Evolutionary conservation across 2,888 invertebrate species (phyloP), one percentile per base, ranked within the genome.

Genomic region (Dasysyrphus albostriatus): DNA sequence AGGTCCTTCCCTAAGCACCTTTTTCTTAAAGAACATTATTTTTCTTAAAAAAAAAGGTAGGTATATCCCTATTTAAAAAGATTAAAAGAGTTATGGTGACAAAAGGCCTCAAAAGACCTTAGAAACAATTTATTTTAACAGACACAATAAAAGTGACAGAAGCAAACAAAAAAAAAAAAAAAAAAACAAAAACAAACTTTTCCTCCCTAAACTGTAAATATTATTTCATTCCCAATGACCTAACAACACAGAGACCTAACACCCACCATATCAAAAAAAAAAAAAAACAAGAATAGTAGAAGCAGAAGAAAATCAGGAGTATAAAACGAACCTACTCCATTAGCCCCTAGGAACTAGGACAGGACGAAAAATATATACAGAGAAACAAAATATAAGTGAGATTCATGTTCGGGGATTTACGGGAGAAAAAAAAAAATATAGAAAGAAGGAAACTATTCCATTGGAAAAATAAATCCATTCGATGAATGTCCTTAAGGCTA

Each of bases 381-480:
- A 51, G 65, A 44, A 47, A 42, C 10, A 59, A 39, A 59, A 24
- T 61, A 47, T 19, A 63, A 61, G 47, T 39, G 63, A 82, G 77
- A 75, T 65, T 80, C 83, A 63, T 74, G 75, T 70, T 56, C 29
- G 34, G 63, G 83, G 65, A 77, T 74, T 59, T 73, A 83, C 51
- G 76, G 51, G 54, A 54, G 51, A 24, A 10, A 39, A 61, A 16
- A 19, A 29, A 24, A 24, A 34, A 9, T 8, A 37, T 4, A 29
- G 14, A 56, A 44, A 56, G 19, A 61, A 58, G 82, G 63, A 82
- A 87, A 87, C 85, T 82, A 87, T 87, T 83, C 75, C 87, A 87
- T 87, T 87, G 87, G 87, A 87, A 87, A 44, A 87, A 83, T 83
- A 87, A 87, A 87, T 87, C 87, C 87, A 78, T 83, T 83, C 87